Evolutionary conservation across 2,797 vertebrate genomes (phyloP), one percentile per base, ranked within the genome.

Genomic region (Sebastes itinus): DNA sequence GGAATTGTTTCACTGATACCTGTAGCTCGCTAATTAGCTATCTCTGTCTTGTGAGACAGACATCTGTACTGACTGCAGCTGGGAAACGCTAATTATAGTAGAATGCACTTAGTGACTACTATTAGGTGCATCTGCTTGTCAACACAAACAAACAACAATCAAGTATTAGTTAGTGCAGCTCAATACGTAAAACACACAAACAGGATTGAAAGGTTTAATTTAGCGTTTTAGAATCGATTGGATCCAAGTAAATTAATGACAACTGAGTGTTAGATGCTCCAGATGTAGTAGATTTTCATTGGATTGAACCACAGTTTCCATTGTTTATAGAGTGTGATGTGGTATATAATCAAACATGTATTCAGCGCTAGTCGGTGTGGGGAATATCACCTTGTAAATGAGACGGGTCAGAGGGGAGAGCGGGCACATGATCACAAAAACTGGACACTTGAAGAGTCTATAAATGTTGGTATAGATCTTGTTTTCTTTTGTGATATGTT

Each of bases 71-170:
- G 59, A 78, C 78, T 77, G 58, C 72, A 49, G 70, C 42, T 60
- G 56, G 71, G 33, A 77, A 71, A 70, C 71, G 70, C 7, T 80
- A 84, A 87, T 85, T 70, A 49, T 52, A 78, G 75, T 8, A 52
- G 74, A 84, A 77, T 72, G 67, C 75, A 68, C 66, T 81, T 73
- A 58, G 58, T n/a, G 59, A 70, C 63, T 76, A 25, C 9, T 75
- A 25, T 80, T 68, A 69, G 63, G 13, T 74, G 27, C 81, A 81
- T 89, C 77, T 86, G 67, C 73, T 77, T 14, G 32, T 84, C 70
- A 82, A 76, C 60, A 75, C 62, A 75, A 77, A 75, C 49, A 52
- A 52, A 52, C 49, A 49, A 42, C 35, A 79, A 59, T 5, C 59
- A 74, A 27, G 49, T 55, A 6, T 27, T 52, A 38, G 33, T 64